Percentiles rank a stretch among this genome's conserved stretches.
Evolutionary conservation across 2,113 vertebrate genomes (phyloP).

Genomic region (Dissostichus mawsoni): DNA sequence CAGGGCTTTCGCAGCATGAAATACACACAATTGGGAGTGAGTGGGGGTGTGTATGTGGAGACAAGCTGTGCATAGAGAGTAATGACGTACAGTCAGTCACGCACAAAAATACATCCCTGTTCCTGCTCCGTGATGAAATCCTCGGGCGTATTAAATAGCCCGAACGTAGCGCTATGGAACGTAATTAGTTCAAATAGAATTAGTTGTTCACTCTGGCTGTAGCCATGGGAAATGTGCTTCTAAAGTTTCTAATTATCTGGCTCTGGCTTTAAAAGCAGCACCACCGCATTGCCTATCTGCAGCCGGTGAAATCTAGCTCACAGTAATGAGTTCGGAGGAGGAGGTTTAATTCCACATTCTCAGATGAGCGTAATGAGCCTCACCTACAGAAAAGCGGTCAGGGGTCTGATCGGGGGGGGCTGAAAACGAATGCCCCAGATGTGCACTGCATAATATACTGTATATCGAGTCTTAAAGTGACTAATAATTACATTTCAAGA

Average conservation of each 20-base stretch:
- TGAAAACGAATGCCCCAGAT: slow-evolving; percentile 42
- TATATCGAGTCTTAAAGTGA: slow-evolving; percentile 39
- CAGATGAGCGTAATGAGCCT: slow-evolving; percentile 77
- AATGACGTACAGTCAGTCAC: slow-evolving; percentile 43
- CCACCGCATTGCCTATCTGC: slow-evolving; percentile 75
- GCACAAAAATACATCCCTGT: slow-evolving; percentile 58
- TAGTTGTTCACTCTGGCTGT: slow-evolving; percentile 81
- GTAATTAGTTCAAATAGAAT: slow-evolving; percentile 86
- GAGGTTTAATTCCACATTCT: slow-evolving; percentile 78
- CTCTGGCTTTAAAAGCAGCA: slow-evolving; percentile 82
- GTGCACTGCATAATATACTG: slow-evolving; percentile 39
- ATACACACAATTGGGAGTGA: slow-evolving; percentile 45
- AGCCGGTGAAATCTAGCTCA: slow-evolving; percentile 80
- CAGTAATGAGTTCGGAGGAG: slow-evolving; percentile 83
- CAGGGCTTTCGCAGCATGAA: slow-evolving; percentile 21
- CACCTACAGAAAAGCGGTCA: slow-evolving; percentile 77
- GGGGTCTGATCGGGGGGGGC: slow-evolving; percentile 60
- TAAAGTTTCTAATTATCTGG: slow-evolving; percentile 86
- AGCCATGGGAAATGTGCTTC: slow-evolving; percentile 84
- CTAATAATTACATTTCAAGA: slow-evolving; percentile 59
- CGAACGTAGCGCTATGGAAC: slow-evolving; percentile 71
- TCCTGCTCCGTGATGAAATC: slow-evolving; percentile 72
- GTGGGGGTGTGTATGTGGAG: slow-evolving; percentile 30
- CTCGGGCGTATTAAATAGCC: slow-evolving; percentile 71
- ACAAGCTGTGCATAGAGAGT: slow-evolving; percentile 26